Evolutionary conservation across 2,113 vertebrate genomes (phyloP), one percentile per base, ranked within the genome.

Genomic region (Emberiza fucata): DNA sequence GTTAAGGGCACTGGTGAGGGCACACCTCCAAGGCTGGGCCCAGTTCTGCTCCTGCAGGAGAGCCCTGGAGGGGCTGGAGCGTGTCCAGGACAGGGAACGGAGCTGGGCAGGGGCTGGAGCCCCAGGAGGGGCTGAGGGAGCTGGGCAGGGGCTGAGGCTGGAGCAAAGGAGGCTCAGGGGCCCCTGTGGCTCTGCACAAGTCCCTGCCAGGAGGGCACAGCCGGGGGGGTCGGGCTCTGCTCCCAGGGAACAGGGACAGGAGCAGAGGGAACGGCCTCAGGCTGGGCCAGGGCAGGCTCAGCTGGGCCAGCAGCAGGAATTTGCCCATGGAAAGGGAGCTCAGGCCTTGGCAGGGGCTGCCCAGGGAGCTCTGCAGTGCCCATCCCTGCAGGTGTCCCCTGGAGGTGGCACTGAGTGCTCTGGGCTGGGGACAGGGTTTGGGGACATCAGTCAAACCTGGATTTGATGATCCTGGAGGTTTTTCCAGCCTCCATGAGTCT

Each of bases 401-500:
- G 76, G 14, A 19, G 0, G 8, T 59, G 77, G 37, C 53, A 59
- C 60, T 51, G 4, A 66, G 33, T 0, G 51, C 59, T 73, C 60
- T 81, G 86, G 44, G 44, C 42, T 39, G 37, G 39, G 14, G 39
- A 60, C 53, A 53, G 14, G 13, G n/a, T 59, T n/a, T n/a, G n/a
- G n/a, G 11, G 9, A 7, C 0, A 47, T 53, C 0, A 4, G 14
- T 2, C 45, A 68, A 17, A 13, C 6, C 14, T 9, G 29, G 13
- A 22, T 4, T 68, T 0, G 6, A 11, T 73, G 15, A 12, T 14
- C 20, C 7, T 29, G 24, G 20, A 47, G 6, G 14, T 2, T 47
- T 68, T 60, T 51, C 53, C n/a, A 53, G 0, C 53, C 45, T 31
- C 1, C 27, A 0, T 10, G 6, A 31, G 40, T 53, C 61, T 40